Evolutionary conservation across 2,797 vertebrate species (phyloP), one percentile per base, ranked within the genome.

Genomic region (Sorex maritimensis): DNA sequence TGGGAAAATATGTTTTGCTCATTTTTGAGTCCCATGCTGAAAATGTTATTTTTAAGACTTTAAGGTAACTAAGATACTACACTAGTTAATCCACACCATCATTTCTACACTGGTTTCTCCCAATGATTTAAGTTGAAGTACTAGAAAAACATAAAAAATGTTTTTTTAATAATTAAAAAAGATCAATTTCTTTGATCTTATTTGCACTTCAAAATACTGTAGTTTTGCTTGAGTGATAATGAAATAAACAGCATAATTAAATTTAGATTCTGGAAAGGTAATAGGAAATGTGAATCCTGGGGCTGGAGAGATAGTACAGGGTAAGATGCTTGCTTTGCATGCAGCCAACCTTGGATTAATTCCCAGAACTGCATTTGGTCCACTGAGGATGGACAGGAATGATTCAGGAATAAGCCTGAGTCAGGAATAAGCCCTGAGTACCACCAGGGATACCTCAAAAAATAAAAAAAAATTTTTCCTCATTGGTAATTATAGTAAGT

Each of bases 11-110:
- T 26, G 1, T 52, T 87, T 55, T 26, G 9, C 41, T 28, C n/a
- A 24, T 17, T 41, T 75, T 84, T 67, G 28, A 49, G 49, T 26
- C 24, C n/a, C 49, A 52, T 71, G 71, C 26, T 74, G 58, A 88
- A 87, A 69, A 83, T n/a, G 19, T 46, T 30, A 84, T 69, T 78
- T 15, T 9, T 41, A 71, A 41, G 44, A 80, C 73, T 92, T 73
- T 69, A 58, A 81, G 41, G 67, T 67, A 13, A 67, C 17, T 28
- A 44, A 13, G 87, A 46, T 30, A 46, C 17, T 0, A 23, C 2
- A 1, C 34, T 2, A 79, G 9, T 24, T 74, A 61, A 23, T 41
- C 80, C 17, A 72, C 0, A 38, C 21, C 10, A 77, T 26, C 65
- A n/a, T 58, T 72, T 86, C 55, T 67, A 34, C 2, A 44, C 38